Evolutionary conservation across 2,888 invertebrate species (phyloP).

Genomic region (Drosophila neotestacea): DNA sequence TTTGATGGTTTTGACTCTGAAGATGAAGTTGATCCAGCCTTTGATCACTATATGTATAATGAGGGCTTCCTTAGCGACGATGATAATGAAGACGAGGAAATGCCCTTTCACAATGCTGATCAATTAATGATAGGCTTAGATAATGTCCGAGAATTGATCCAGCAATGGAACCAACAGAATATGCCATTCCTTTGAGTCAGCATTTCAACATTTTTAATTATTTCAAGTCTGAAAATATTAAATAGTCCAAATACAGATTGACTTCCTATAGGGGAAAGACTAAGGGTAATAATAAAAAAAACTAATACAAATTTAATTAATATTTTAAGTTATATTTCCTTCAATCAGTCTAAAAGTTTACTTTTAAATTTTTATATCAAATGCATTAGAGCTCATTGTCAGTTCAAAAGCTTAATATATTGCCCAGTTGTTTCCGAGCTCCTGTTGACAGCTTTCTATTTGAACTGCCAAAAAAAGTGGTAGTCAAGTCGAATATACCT

Average conservation of each 20-base stretch:
- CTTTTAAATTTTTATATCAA: conserved; percentile 5
- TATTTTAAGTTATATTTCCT: neutral
- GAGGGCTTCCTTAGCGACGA: conserved; percentile 42
- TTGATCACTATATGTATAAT: conserved; percentile 31
- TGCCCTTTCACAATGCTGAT: conserved; percentile 18
- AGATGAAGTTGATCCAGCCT: conserved; percentile 35
- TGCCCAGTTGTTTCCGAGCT: conserved; percentile 11
- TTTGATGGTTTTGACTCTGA: conserved; percentile 38
- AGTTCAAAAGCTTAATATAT: conserved; percentile 35
- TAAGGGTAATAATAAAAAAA: no score
- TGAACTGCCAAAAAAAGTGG: conserved; percentile 2
- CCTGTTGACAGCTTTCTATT: conserved; percentile 5
- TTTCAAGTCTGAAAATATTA: no score
- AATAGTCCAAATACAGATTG: no score
- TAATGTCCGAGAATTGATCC: conserved; percentile 8
- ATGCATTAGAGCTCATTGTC: conserved; percentile 33
- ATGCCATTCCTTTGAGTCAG: neutral
- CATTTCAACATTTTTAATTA: neutral
- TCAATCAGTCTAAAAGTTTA: neutral
- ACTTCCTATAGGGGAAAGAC: no score
- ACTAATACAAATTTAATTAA: no score
- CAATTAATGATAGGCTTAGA: neutral
- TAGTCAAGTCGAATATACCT: conserved; percentile 8
- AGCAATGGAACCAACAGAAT: conserved; percentile 1
- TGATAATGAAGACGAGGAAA: conserved; percentile 8